phyloP scores from a whole-genome alignment of 2,888 invertebrate genomes.

The Palloptera scutellata region DNA sequence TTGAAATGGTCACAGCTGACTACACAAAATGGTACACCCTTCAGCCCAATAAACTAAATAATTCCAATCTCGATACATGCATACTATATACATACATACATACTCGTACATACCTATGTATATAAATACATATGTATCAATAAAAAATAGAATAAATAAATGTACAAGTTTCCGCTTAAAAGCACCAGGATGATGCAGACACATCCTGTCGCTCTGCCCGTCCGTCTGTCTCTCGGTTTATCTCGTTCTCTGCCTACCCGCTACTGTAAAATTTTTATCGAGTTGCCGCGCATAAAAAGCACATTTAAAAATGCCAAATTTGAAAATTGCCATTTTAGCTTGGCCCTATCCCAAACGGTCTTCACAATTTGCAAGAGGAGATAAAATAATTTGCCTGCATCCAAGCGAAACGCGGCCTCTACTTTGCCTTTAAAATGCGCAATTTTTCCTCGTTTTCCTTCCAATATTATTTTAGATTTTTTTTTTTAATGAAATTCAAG shows the following conservation, averaged over 20 bases:
- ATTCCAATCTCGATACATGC: too few species aligned
- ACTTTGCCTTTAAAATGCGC: constrained; percentile 43
- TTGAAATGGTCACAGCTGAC: constrained; percentile 26
- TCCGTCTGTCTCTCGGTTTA: background rate
- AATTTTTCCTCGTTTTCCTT: constrained; percentile 43
- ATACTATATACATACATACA: too few species aligned
- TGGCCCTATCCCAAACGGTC: too few species aligned
- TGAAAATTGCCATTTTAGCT: constrained; percentile 26
- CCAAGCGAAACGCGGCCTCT: constrained; percentile 52
- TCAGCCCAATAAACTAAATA: background rate
- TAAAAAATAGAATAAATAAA: constrained; percentile 5
- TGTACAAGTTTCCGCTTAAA: constrained; percentile 22
- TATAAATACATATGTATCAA: background rate
- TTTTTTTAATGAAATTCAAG: too few species aligned
- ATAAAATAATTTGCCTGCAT: constrained; percentile 55
- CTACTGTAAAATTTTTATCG: background rate
- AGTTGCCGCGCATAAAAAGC: constrained; percentile 21
- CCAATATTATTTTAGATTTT: constrained; percentile 2
- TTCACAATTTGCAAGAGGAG: background rate
- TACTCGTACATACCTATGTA: too few species aligned
- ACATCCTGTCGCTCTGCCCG: background rate
- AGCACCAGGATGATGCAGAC: background rate
- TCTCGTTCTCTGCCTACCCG: background rate
- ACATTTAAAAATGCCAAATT: constrained; percentile 29
- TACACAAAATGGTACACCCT: constrained; percentile 10